Evolutionary conservation across 2,113 vertebrate species (phyloP).

Genomic region (Thomomys bottae): DNA sequence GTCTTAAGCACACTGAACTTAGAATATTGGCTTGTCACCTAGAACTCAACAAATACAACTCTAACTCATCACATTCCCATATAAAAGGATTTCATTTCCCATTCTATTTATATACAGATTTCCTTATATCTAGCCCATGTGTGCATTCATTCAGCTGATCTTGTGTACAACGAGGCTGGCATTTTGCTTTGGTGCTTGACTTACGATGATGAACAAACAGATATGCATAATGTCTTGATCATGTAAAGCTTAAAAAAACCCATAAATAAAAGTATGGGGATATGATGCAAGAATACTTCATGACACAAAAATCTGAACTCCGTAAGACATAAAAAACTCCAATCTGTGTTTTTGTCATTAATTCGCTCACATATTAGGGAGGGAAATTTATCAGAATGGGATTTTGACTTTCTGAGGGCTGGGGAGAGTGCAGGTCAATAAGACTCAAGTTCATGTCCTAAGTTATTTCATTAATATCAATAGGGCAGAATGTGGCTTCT

Average conservation of each 20-base stretch:
- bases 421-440: no score
- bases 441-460: no score
- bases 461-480: no score
- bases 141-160: constrained; percentile 1
- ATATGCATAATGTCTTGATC: background rate
- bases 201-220: constrained; percentile 20
- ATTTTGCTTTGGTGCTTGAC: constrained; percentile 33
- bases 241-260: background rate
- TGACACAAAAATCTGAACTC: background rate
- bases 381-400: no score
- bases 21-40: constrained; percentile 38
- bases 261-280: background rate
- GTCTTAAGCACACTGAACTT: constrained; percentile 10
- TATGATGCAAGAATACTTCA: background rate
- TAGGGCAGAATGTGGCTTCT: no score
- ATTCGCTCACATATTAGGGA: no score
- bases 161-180: background rate
- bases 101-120: constrained; percentile 29
- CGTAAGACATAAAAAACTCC: background rate
- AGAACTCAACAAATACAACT: background rate
- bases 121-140: background rate
- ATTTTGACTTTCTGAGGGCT: no score
- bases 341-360: background rate
- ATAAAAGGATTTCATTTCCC: background rate
- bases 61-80: constrained; percentile 6